Base-by-base conservation (phyloP, 92 coral and sea anemone species). In the Scolanthus callimorphus region DNA sequence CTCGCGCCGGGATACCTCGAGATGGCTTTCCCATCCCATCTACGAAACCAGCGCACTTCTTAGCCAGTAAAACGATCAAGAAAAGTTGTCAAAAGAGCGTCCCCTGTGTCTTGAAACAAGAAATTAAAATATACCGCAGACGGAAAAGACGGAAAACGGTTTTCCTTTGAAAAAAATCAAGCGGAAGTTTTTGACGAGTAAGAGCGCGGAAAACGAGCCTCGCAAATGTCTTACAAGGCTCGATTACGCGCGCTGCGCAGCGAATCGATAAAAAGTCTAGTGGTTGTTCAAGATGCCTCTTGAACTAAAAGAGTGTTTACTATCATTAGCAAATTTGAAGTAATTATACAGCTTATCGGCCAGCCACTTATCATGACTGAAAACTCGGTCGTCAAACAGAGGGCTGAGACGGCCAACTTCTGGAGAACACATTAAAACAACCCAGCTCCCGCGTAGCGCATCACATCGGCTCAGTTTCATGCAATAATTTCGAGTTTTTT, bases 291-390 rank as follows among this genome's bases (percentile, higher is more conserved):
- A 17, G 24, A 15, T 23, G 62, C 54, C 63, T 19, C 60, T 52
- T 39, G 60, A 67, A 55, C 49, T 67, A 39, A n/a, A 55, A 67
- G 73, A 67, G 73, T 67, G 73, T 67, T 67, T 67, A 55, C 55
- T 67, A 67, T 67, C 63, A 51, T 41, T 55, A 10, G 52, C 23
- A 19, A 67, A 67, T 67, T 67, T 55, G 63, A 46, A 41, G 54
- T 52, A 53, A 67, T 67, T 39, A 67, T 46, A 29, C 25, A 67
- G 25, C 49, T 55, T 67, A 53, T 53, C 62, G 49, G 25, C 17
- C 56, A 38, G 69, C 69, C 57, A 63, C 69, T 63, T 63, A 63
- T 27, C 69, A 47, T 29, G 43, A 44, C 49, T 34, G 49, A 39
- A 20, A 19, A 64, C 46, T n/a, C 50, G 71, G 58, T 29, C 19